Percentiles rank a stretch among this genome's conserved stretches.
Evolutionary conservation across 2,113 vertebrate species (phyloP).

Genomic region (Oryctolagus cuniculus): mOryCun1.1 NC_091442.1:66900001-66900500

Average conservation of each 20-base stretch:
- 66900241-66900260: not conserved
- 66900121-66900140: not conserved
- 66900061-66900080: not conserved
- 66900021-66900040: not conserved
- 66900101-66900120: not conserved
- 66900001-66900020: constrained; percentile 69
- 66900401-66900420: not conserved
- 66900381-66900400: not conserved
- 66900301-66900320: not conserved
- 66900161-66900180: not conserved
- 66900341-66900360: constrained; percentile 23
- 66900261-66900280: not conserved
- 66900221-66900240: not conserved
- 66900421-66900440: constrained; percentile 16
- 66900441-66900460: not conserved
- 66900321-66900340: not conserved
- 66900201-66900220: not conserved
- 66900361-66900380: not conserved
- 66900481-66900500: not conserved
- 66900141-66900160: not conserved
- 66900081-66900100: constrained; percentile 2
- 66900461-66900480: not conserved
- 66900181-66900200: not conserved
- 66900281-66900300: not conserved
- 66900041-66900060: not conserved